Conservation (phyloP, 2,888 invertebrate species). For the Drosophila vallismaia region DNA sequence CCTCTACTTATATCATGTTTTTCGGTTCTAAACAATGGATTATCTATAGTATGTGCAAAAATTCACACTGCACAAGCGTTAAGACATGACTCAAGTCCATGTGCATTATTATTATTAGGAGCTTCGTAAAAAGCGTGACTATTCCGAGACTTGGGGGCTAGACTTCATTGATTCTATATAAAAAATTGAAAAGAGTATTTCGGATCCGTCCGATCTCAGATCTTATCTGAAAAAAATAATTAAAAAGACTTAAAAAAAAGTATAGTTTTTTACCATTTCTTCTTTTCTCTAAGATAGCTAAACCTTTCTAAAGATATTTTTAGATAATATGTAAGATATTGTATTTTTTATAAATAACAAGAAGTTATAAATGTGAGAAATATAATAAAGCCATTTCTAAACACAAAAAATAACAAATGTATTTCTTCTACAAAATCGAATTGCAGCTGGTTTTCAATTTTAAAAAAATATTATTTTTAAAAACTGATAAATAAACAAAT, state of each 20-base stretch:
- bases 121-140: not conserved
- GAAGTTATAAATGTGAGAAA: no score
- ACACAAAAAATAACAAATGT: no score
- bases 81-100: not conserved
- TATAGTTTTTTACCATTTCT: no score
- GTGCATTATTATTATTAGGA: slow-evolving; percentile 2
- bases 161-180: not conserved
- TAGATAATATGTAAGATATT: no score
- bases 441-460: not conserved
- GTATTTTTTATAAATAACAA: no score
- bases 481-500: not conserved
- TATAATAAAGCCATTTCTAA: no score
- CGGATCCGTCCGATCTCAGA: not conserved
- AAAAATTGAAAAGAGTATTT: not conserved
- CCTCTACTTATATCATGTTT: not conserved
- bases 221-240: no score
- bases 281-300: no score
- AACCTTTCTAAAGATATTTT: no score
- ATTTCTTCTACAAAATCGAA: no score
- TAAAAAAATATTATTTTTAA: not conserved
- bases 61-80: not conserved
- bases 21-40: not conserved
- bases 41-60: not conserved
- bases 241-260: no score
- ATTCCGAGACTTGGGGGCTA: not conserved